Percentiles rank a stretch among this genome's conserved stretches.
phyloP scores from a whole-genome alignment of 2,888 invertebrate genomes.

The Rhingia rostrata region DNA sequence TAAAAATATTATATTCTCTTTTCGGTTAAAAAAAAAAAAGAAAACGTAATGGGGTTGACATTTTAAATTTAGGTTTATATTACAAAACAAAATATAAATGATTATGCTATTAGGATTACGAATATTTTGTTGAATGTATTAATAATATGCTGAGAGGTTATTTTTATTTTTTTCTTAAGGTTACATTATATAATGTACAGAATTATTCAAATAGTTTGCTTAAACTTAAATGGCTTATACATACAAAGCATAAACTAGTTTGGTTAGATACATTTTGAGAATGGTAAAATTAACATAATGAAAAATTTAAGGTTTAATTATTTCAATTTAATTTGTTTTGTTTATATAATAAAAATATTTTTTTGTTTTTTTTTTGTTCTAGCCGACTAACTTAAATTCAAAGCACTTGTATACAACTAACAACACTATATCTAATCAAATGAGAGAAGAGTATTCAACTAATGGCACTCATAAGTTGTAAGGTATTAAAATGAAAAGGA shows the following conservation, averaged over 20 bases:
- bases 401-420: no score
- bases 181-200: conserved; percentile 53
- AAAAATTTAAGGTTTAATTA: conserved; percentile 35
- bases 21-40: conserved; percentile 6
- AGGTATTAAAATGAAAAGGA: no score
- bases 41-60: conserved; percentile 36
- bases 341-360: no score
- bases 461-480: no score
- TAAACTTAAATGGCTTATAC: conserved; percentile 62
- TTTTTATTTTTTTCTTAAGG: conserved; percentile 18
- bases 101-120: conserved; percentile 24
- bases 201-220: conserved; percentile 41
- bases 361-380: no score
- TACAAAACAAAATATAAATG: conserved; percentile 48
- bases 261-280: conserved; percentile 35
- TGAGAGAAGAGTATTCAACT: no score
- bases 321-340: conserved; percentile 48
- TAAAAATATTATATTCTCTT: conserved; percentile 20
- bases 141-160: conserved; percentile 21
- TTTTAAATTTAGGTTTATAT: conserved; percentile 45
- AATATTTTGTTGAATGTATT: conserved; percentile 4
- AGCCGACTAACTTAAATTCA: no score
- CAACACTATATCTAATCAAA: no score
- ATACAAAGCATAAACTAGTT: conserved; percentile 68
- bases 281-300: conserved; percentile 24